These are phyloP conservation scores for Meles meles DNA, from an alignment of 2,113 vertebrate species.

Conservation along the genomic window DNA sequence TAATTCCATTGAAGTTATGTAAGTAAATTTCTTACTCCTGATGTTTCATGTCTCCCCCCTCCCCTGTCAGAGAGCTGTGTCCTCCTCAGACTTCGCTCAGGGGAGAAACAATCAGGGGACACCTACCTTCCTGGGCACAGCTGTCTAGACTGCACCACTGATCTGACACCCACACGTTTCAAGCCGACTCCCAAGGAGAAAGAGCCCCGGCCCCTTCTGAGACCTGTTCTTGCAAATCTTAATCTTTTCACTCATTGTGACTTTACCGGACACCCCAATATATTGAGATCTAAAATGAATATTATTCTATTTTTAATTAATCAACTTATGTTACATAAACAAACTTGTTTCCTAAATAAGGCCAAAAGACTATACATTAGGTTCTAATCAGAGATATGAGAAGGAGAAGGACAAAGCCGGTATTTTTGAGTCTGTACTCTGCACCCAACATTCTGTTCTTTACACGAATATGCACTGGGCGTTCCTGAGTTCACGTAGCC, in stretches of 20 bases:
- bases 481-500: background rate
- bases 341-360: background rate
- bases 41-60: fast-evolving
- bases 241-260: background rate
- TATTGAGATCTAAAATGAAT: background rate
- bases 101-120: background rate
- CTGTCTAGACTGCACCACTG: no score
- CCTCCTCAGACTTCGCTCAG: background rate
- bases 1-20: background rate
- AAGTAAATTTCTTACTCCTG: background rate
- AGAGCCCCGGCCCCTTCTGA: no score
- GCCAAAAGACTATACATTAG: background rate
- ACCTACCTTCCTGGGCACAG: background rate
- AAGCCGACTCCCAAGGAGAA: no score
- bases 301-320: background rate
- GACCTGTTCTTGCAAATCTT: background rate
- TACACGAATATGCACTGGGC: background rate
- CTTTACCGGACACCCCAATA: background rate
- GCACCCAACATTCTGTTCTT: background rate
- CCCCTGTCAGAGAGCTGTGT: background rate
- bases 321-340: background rate
- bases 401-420: background rate
- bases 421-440: no score
- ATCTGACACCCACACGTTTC: background rate
- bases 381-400: background rate